Percentiles rank a stretch among this genome's conserved stretches.
phyloP scores from a whole-genome alignment of 2,797 vertebrate genomes.

The Sebastiscus albofasciatus region DNA sequence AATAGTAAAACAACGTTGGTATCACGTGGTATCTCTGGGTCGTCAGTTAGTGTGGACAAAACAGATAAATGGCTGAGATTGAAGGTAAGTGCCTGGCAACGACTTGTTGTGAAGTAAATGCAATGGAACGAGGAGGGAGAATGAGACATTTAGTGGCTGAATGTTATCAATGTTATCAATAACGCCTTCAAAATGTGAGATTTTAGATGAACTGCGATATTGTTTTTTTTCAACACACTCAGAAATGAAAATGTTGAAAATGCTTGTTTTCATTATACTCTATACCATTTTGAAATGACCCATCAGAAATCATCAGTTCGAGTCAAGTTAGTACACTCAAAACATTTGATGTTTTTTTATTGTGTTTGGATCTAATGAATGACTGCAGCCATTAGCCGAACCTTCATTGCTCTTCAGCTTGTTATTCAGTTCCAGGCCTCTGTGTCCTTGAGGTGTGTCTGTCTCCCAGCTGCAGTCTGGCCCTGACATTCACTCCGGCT shows the following conservation, averaged over 20 bases:
- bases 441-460: slow-evolving; percentile 26
- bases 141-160: no score
- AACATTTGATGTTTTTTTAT: background rate
- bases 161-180: no score
- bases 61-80: no score
- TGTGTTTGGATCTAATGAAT: background rate
- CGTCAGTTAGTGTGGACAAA: no score
- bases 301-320: background rate
- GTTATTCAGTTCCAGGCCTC: slow-evolving; percentile 16
- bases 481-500: slow-evolving; percentile 60
- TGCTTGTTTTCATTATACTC: background rate
- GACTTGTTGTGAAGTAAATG: no score
- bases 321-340: background rate
- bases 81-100: no score
- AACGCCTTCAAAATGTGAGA: background rate
- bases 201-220: background rate
- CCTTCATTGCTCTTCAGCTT: background rate
- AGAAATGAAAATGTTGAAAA: background rate
- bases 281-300: background rate
- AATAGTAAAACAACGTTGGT: no score
- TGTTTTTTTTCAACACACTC: background rate
- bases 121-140: no score
- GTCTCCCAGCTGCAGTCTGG: slow-evolving; percentile 46
- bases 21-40: no score
- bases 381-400: background rate